Conservation (phyloP, 2,113 vertebrate genomes). For the Camelus bactrianus region DNA sequence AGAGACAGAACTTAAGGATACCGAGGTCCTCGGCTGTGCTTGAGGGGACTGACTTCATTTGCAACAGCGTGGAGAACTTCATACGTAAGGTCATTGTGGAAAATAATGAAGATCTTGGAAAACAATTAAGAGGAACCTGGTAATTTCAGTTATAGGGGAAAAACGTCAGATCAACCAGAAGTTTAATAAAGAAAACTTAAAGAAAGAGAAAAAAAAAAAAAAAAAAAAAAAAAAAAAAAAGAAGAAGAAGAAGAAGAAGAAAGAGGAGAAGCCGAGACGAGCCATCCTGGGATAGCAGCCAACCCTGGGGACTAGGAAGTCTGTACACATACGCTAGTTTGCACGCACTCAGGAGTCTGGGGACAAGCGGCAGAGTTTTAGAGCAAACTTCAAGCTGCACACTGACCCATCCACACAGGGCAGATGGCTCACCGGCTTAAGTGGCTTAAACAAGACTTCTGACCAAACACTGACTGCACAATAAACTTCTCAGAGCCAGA, state of each 20-base stretch:
- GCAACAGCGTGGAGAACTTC: neutral
- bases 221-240: too few species aligned
- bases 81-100: neutral
- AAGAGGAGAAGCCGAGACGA: neutral
- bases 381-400: neutral
- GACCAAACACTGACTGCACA: neutral
- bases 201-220: too few species aligned
- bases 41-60: neutral
- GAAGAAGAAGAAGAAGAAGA: too few species aligned
- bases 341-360: neutral
- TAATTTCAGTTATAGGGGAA: neutral
- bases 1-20: neutral
- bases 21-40: neutral
- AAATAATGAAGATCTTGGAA: neutral
- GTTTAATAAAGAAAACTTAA: neutral
- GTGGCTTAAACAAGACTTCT: neutral
- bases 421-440: neutral
- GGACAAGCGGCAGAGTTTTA: accelerated
- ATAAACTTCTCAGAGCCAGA: neutral
- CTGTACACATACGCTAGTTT: neutral
- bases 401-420: neutral
- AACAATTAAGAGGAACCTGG: neutral
- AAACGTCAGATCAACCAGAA: neutral
- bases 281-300: neutral
- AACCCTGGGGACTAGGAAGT: accelerated